phyloP scores from a whole-genome alignment of 1,140 invertebrate genomes.

The Aleiodes sp. region DNA sequence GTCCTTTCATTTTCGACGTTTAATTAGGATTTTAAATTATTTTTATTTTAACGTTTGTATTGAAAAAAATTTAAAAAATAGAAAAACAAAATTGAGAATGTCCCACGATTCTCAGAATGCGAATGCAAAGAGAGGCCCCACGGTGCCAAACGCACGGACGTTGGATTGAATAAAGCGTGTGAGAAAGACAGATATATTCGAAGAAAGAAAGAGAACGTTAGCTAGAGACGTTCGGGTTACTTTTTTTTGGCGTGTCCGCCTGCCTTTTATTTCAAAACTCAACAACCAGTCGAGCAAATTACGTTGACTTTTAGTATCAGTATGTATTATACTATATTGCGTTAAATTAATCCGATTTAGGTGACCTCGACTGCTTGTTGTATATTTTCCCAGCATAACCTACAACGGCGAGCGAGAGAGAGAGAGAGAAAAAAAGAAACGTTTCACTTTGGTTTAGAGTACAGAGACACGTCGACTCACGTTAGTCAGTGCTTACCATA shows the following conservation, averaged over 20 bases:
- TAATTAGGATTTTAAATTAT: slow-evolving; percentile 46
- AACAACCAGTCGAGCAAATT: slow-evolving; percentile 42
- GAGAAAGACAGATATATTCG: neutral
- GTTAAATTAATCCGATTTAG: slow-evolving; percentile 66
- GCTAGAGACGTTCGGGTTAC: too few species aligned
- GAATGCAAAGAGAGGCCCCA: neutral
- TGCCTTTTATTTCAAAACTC: neutral
- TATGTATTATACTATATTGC: slow-evolving; percentile 46
- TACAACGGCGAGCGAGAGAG: neutral
- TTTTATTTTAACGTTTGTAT: neutral
- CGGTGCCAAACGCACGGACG: neutral
- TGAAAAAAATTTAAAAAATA: neutral
- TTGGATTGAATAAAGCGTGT: neutral
- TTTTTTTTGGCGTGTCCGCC: neutral
- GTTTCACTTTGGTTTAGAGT: neutral
- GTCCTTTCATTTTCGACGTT: slow-evolving; percentile 46
- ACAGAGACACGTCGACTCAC: neutral
- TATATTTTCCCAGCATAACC: slow-evolving; percentile 34
- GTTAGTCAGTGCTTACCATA: slow-evolving; percentile 41
- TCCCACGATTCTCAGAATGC: neutral
- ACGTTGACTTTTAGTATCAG: slow-evolving; percentile 45
- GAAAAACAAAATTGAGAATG: neutral
- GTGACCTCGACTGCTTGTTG: slow-evolving; percentile 55
- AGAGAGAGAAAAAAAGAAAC: slow-evolving; percentile 9
- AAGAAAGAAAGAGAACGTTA: neutral